Evolutionary conservation across 2,113 vertebrate species (phyloP).

Genomic region (Trematocara zebra): DNA sequence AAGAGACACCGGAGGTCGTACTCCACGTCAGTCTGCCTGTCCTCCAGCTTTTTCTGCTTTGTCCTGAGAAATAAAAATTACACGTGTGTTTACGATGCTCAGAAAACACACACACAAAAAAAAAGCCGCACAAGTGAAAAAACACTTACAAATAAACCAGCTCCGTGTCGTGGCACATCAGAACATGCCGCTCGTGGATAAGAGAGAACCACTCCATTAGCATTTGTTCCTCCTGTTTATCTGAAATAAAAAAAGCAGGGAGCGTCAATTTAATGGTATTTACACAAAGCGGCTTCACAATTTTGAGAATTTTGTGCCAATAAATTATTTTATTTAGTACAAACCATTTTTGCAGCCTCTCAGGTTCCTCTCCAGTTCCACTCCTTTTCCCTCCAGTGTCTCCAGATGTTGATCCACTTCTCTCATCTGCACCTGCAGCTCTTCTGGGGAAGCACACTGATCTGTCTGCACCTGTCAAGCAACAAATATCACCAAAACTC

Average conservation of each 20-base stretch:
- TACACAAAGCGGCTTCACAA: rapidly evolving
- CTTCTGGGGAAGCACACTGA: conserved; percentile 73
- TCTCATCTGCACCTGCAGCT: conserved; percentile 80
- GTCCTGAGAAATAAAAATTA: conserved; percentile 62
- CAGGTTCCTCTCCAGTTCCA: conserved; percentile 81
- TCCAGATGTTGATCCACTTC: conserved; percentile 79
- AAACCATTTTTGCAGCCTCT: conserved; percentile 72
- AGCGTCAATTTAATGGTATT: background rate
- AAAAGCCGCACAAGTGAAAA: background rate
- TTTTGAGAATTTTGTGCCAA: background rate
- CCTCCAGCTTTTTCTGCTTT: conserved; percentile 88
- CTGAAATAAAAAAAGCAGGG: conserved; percentile 60
- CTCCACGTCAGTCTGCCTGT: conserved; percentile 87
- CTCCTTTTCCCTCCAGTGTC: conserved; percentile 80
- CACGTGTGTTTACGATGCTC: background rate
- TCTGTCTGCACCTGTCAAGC: conserved; percentile 82
- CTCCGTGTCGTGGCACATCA: conserved; percentile 82
- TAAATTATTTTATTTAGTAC: background rate
- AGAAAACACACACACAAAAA: background rate
- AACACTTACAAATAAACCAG: conserved; percentile 86
- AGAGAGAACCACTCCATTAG: conserved; percentile 89
- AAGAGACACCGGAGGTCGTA: conserved; percentile 86
- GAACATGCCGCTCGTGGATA: conserved; percentile 82
- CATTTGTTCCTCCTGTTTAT: conserved; percentile 78
- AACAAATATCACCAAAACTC: background rate